Percentiles rank a stretch among this genome's conserved stretches.
Conservation (phyloP, 2,888 invertebrate genomes). For the Athalia circularis region DNA sequence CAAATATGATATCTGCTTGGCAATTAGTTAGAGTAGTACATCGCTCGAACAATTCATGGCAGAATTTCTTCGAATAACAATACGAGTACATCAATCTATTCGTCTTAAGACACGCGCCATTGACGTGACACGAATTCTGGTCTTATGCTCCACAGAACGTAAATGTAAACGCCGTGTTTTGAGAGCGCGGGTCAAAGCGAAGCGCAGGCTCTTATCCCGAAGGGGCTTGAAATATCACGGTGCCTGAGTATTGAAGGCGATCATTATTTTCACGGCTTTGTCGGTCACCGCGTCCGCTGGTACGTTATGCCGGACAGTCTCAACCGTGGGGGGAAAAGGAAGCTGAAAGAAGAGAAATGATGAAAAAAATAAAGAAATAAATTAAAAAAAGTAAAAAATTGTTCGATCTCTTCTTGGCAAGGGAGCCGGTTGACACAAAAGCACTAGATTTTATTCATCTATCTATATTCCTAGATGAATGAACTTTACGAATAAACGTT, state of each 20-base stretch:
- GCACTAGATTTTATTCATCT: no score
- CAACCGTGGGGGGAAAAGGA: background rate
- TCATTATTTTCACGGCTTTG: constrained; percentile 41
- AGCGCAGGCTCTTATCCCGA: constrained; percentile 21
- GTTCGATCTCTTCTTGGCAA: background rate
- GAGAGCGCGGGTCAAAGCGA: constrained; percentile 21
- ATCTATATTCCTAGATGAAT: background rate
- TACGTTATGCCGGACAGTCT: background rate
- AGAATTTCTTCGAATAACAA: no score
- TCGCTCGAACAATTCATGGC: no score
- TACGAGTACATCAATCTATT: no score
- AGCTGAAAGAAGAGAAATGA: no score
- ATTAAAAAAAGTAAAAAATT: no score
- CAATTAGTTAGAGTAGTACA: no score
- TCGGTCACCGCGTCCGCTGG: constrained; percentile 9
- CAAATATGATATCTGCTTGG: no score
- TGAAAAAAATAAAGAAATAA: no score
- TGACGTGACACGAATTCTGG: background rate
- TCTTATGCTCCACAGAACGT: background rate
- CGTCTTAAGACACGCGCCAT: background rate
- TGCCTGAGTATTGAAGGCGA: constrained; percentile 33
- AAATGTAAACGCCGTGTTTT: constrained; percentile 31
- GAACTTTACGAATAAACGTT: constrained; percentile 21
- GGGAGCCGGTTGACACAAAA: no score
- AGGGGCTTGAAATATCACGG: constrained; percentile 25